Conservation (phyloP, 2,797 vertebrate genomes). For the Mus spretus region DNA sequence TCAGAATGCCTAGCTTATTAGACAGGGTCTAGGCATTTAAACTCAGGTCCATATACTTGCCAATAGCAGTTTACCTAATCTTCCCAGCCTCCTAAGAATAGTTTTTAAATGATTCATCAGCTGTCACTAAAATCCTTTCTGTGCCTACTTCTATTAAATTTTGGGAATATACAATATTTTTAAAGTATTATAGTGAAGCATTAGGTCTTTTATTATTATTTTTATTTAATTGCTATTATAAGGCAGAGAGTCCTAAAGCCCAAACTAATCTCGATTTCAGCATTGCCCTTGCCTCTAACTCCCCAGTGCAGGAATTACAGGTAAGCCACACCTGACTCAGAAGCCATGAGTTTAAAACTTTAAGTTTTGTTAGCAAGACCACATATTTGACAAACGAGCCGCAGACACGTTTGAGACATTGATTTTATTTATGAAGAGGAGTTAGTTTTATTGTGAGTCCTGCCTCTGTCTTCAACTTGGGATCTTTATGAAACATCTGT, state of each 20-base stretch:
- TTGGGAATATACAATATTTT: conserved; percentile 1
- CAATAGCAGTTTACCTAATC: neutral
- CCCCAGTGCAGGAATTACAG: neutral
- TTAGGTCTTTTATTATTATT: neutral
- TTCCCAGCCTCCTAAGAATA: neutral
- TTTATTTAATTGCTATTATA: neutral
- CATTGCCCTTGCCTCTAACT: neutral
- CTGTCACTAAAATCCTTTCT: neutral
- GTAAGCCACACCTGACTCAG: neutral
- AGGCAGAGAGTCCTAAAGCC: neutral
- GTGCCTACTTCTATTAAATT: neutral
- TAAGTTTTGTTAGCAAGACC: neutral
- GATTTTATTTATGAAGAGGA: neutral
- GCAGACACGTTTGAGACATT: neutral
- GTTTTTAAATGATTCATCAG: neutral
- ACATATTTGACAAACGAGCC: neutral
- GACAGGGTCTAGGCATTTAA: neutral
- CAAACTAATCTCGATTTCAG: neutral
- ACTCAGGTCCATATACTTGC: neutral
- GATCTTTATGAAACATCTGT: neutral
- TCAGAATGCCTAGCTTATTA: neutral
- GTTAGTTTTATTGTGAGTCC: neutral
- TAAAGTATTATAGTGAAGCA: neutral
- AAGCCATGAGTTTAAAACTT: conserved; percentile 8
- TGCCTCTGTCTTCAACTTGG: neutral